A percentile compares a stretch with the other conserved stretches of the same genome.
Conservation (phyloP, 2,888 invertebrate genomes). For the Xanthia togata region DNA sequence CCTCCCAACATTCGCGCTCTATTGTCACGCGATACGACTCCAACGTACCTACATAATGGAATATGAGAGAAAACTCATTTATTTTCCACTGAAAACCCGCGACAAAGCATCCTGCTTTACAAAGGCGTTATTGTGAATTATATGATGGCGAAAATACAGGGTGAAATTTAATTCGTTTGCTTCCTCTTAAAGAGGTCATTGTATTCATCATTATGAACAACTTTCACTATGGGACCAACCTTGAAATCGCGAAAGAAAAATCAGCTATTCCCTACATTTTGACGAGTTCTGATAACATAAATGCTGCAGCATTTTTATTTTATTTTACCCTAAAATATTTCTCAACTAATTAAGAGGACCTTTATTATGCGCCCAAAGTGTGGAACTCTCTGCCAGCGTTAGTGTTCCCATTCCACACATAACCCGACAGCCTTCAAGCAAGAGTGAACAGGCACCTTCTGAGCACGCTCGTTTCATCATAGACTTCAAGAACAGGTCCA, state of each 20-base stretch:
- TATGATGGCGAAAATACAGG: neutral
- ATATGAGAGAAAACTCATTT: constrained; percentile 68
- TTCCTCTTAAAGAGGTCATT: too few relatives aligned
- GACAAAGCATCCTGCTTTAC: constrained; percentile 57
- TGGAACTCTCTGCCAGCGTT: neutral
- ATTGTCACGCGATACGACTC: constrained; percentile 50
- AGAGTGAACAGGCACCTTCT: neutral
- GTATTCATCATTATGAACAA: too few relatives aligned
- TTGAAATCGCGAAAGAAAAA: too few relatives aligned
- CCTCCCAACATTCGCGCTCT: constrained; percentile 15
- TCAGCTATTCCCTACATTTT: too few relatives aligned
- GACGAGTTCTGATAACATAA: too few relatives aligned
- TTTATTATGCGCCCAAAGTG: neutral
- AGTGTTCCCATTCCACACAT: neutral
- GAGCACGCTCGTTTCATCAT: neutral
- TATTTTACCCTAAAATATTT: too few relatives aligned
- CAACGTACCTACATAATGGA: constrained; percentile 48
- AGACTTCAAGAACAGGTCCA: neutral
- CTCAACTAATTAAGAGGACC: neutral
- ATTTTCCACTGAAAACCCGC: constrained; percentile 58
- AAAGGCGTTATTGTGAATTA: constrained; percentile 49
- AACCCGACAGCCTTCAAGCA: neutral
- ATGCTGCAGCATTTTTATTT: too few relatives aligned
- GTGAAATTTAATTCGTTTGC: too few relatives aligned
- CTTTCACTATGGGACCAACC: too few relatives aligned